These are phyloP conservation scores for Kryptolebias ocellatus DNA, from an alignment of 2,797 vertebrate species.

Conservation along the genomic window DNA sequence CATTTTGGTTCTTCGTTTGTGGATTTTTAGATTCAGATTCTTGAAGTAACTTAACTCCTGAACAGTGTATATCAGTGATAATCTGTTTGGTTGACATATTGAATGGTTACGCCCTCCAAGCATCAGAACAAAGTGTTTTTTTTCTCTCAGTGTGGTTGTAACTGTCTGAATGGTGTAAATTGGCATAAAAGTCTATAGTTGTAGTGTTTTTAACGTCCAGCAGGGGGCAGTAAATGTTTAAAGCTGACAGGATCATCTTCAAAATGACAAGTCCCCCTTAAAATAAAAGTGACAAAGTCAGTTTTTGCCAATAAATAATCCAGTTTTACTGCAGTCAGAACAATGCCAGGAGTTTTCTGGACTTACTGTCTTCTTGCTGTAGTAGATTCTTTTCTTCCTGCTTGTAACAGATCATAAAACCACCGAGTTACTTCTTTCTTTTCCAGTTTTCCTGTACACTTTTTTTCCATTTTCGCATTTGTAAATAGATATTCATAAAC, in stretches of 20 bases:
- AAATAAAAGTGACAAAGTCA: too few species aligned
- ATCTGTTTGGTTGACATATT: too few species aligned
- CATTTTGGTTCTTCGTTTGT: background rate
- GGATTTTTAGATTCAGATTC: background rate
- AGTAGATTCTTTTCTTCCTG: background rate
- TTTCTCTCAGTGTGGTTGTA: background rate
- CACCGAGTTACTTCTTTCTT: conserved; percentile 16
- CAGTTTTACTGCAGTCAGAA: conserved; percentile 25
- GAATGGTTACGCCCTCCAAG: background rate
- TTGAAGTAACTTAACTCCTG: background rate
- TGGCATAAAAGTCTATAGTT: background rate
- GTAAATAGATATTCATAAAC: background rate
- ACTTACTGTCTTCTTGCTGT: conserved; percentile 20
- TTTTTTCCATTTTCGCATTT: background rate
- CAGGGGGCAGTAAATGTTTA: conserved; percentile 66
- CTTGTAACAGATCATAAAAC: conserved; percentile 12
- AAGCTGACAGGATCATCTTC: conserved; percentile 16
- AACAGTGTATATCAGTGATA: too few species aligned
- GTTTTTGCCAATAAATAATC: conserved; percentile 8
- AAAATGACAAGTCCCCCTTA: conserved; percentile 13
- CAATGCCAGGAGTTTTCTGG: conserved; percentile 14
- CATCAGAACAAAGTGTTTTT: background rate
- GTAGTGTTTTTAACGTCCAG: conserved; percentile 31
- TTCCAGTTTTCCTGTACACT: background rate
- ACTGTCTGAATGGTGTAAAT: background rate